Percentiles rank a stretch among this genome's conserved stretches.
Conservation (phyloP, 2,888 invertebrate genomes). For the Nemapogon koenigi region DNA sequence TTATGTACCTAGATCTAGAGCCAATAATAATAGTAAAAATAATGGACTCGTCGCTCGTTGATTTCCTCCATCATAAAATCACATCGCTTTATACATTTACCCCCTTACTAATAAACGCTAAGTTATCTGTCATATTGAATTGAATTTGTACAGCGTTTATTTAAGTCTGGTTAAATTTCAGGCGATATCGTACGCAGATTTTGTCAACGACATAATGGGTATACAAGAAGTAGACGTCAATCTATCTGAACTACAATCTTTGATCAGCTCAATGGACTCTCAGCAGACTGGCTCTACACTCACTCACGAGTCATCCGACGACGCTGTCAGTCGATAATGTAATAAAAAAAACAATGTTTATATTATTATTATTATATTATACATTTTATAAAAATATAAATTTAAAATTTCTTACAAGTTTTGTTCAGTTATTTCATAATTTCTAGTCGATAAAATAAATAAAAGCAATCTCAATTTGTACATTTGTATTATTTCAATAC, state of each 20-base stretch:
- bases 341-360: background rate
- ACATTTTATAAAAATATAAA: slow-evolving; percentile 9
- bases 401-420: slow-evolving; percentile 1
- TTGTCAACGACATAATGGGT: slow-evolving; percentile 55
- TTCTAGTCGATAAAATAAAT: no score
- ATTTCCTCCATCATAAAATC: no score
- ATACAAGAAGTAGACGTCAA: slow-evolving; percentile 43
- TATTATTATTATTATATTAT: slow-evolving; percentile 3
- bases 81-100: no score
- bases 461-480: no score
- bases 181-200: slow-evolving; percentile 42
- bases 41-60: no score
- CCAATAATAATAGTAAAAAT: no score
- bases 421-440: no score
- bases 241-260: slow-evolving; percentile 28
- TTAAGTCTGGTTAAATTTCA: slow-evolving; percentile 22
- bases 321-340: background rate
- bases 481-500: no score
- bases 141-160: background rate
- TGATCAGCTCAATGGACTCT: slow-evolving; percentile 24
- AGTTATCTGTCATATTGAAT: no score
- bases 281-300: slow-evolving; percentile 17
- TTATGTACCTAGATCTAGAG: no score
- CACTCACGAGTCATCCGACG: slow-evolving; percentile 18
- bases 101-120: no score